A percentile compares a stretch with the other conserved stretches of the same genome.
phyloP scores from a whole-genome alignment of 2,888 invertebrate species.

The Harpagoxenus sublaevis region DNA sequence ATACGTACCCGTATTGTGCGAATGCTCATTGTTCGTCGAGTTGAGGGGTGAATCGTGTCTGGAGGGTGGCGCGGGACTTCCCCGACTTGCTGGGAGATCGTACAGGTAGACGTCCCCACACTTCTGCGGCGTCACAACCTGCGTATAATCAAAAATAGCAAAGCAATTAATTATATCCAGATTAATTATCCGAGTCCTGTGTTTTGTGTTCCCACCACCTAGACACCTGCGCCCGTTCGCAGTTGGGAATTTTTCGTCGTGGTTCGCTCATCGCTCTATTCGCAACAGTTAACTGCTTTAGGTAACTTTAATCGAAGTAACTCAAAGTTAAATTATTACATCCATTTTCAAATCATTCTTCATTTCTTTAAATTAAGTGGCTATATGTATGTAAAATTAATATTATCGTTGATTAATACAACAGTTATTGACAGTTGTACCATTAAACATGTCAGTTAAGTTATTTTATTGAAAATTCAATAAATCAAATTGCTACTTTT shows the following conservation, averaged over 20 bases:
- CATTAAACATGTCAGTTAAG: too few relatives aligned
- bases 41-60: conserved; percentile 84
- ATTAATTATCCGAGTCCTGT: conserved; percentile 13
- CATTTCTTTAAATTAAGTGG: not conserved
- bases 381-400: not conserved
- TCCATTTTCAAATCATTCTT: not conserved
- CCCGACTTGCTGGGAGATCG: conserved; percentile 88
- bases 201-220: not conserved
- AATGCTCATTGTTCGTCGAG: conserved; percentile 83
- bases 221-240: not conserved
- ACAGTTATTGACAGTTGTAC: too few relatives aligned
- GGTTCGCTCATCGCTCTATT: not conserved
- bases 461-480: too few relatives aligned
- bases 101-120: conserved; percentile 92
- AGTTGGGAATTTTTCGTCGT: not conserved
- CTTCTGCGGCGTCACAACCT: conserved; percentile 91
- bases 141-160: conserved; percentile 73
- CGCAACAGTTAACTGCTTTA: not conserved
- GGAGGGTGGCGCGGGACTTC: conserved; percentile 83
- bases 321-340: not conserved
- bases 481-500: too few relatives aligned
- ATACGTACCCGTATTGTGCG: conserved; percentile 80
- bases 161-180: conserved; percentile 42
- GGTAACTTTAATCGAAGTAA: not conserved
- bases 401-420: too few relatives aligned